Base-by-base conservation (phyloP, 2,113 vertebrate genomes). In the Megaceryle torquata region DNA sequence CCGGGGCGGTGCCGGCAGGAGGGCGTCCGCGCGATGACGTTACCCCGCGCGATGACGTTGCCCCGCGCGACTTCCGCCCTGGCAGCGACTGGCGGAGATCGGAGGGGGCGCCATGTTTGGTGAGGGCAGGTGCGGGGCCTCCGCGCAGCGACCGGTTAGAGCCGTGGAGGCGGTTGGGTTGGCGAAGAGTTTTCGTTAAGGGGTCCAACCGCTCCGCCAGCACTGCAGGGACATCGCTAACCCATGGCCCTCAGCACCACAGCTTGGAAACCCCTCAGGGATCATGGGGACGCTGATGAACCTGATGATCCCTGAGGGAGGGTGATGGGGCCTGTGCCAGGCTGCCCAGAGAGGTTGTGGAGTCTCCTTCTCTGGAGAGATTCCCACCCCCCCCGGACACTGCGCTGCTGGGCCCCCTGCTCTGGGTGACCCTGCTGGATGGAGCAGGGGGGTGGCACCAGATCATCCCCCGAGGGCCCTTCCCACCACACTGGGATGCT, bases 41-140 rank as follows among this genome's bases (percentile, higher is more conserved):
- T 37, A 37, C 37, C 37, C 24, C 2, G 6, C 16, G 28, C 12
- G 5, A 2, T 13, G 60, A 63, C 60, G 72, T 67, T 15, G 0
- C 7, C 7, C 2, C 3, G 5, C 33, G 3, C 20, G 6, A 31
- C 64, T 88, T 85, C 91, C 91, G 71, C 41, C 77, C 71, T 61
- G n/a, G 6, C 54, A 7, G 19, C 5, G 6, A 43, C 5, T 1
- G 21, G 60, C 10, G 6, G 20, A 4, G 56, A 20, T 1, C 10
- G 9, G 4, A 13, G 1, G 2, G 10, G 50, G 28, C 39, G 88
- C 83, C 78, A 82, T 89, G 1, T 87, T 92, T 64, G 10, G 31
- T 67, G 31, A 39, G n/a, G 83, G 95, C 70, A 57, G 31, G n/a
- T 5, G 46, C 4, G 20, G 43, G 6, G 20, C 13, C 15, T 22